Base-by-base conservation (phyloP, 37 sponge, comb jelly and placozoan species). In the Theonella swinhoei region DNA sequence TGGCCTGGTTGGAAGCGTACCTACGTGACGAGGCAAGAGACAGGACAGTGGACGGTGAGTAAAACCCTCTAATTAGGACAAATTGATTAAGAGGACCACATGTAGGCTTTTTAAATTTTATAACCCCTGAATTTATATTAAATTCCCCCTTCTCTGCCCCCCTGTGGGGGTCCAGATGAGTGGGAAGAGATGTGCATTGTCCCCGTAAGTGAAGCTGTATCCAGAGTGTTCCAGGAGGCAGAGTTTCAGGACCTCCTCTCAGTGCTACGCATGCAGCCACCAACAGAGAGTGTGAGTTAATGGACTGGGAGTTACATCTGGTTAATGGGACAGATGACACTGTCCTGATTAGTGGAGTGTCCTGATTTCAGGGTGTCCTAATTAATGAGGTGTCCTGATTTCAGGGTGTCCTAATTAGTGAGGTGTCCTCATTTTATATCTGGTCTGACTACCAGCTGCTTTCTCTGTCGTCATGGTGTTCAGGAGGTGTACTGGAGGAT, bases 401-500 rank as follows among this genome's bases (percentile, higher is more conserved):
- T n/a, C n/a, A n/a, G n/a, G n/a, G n/a, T n/a, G n/a, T n/a, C n/a
- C n/a, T n/a, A n/a, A n/a, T n/a, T n/a, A n/a, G n/a, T n/a, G 38
- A 78, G 19, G n/a, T n/a, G n/a, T 8, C 59, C 31, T 17, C 24
- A 4, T 31, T 33, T n/a, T 58, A 7, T 62, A 34, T 60, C 25
- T 67, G 9, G 8, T 67, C 25, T 28, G 8, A 24, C n/a, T 25
- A 14, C 26, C 8, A 9, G n/a, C 26, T 28, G 9, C 9, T 67
- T 28, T 28, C 28, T 22, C 17, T 29, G 68, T 9, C n/a, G 42
- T 40, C 38, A 9, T 29, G 28, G 60, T 14, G 33, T 25, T 60
- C 64, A 93, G 93, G 93, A 93, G 65, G 38, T 83, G 30, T 93
- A 89, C 60, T 93, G 94, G 94, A 72, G 88, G 29, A 93, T 93